Percentiles rank a stretch among this genome's conserved stretches.
Conservation (phyloP, 2,797 vertebrate species). For the Poeciliopsis gracilis region DNA sequence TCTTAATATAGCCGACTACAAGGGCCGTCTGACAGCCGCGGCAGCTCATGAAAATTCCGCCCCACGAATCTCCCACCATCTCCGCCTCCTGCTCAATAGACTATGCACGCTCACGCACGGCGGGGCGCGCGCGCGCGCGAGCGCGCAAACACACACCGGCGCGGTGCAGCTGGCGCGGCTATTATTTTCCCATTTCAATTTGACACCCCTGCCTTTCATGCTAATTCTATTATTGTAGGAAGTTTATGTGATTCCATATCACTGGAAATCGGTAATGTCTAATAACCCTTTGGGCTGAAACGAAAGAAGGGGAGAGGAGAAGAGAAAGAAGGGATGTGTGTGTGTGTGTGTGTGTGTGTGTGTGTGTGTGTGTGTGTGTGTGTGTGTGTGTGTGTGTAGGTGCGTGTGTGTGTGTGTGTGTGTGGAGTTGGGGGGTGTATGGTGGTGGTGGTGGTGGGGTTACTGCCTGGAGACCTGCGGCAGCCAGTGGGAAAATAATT, state of each 20-base stretch:
- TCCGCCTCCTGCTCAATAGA: constrained; percentile 54
- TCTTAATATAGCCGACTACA: constrained; percentile 99
- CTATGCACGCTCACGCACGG: constrained; percentile 64
- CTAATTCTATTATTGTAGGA: constrained; percentile 99
- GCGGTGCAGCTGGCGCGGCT: constrained; percentile 92
- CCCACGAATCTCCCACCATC: constrained; percentile 90
- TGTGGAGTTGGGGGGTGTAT: constrained; percentile 24
- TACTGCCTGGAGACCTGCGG: constrained; percentile 88
- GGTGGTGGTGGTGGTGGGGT: constrained; percentile 19
- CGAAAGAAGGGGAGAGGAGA: constrained; percentile 70
- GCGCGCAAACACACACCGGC: constrained; percentile 84
- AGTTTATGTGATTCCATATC: constrained; percentile 99
- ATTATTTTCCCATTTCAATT: constrained; percentile 99
- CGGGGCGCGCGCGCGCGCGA: accelerated
- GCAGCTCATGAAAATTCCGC: constrained; percentile 99
- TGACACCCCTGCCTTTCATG: constrained; percentile 99
- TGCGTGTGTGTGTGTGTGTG: too few species aligned
- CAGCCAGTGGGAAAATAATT: constrained; percentile 99
- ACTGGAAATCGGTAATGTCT: constrained; percentile 99
- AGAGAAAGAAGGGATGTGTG: background rate
- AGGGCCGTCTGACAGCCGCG: constrained; percentile 93
- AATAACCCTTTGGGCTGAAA: constrained; percentile 98
- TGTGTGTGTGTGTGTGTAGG: too few species aligned
- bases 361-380: too few species aligned
- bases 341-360: too few species aligned